Evolutionary conservation across 1,140 invertebrate species (phyloP), one percentile per base, ranked within the genome.

Genomic region (Uloborus diversus): DNA sequence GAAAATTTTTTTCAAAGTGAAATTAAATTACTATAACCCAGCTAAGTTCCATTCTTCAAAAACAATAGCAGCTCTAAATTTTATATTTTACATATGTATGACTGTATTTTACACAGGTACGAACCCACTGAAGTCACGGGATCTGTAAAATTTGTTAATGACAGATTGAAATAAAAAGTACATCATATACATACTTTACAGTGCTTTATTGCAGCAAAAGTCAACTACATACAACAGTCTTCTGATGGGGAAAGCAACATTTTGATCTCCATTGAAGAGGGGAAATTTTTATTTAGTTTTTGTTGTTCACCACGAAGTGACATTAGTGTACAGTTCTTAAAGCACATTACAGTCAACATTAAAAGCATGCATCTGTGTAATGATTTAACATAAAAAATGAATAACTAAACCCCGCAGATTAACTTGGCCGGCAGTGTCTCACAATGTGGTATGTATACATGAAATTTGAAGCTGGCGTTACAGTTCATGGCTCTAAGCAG

Each of bases 171-270:
- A n/a, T n/a, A n/a, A n/a, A n/a, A n/a, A n/a, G n/a, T n/a, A 32
- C 49, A 65, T 13, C 30, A 65, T 37, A 7, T 79, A 79, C 76
- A 79, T 79, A 68, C 56, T 79, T 79, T 81, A 81, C 79, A 81
- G 79, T 81, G 79, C 79, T 81, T 81, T 81, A 81, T 81, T 81
- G 79, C 79, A 81, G 79, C 79, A 81, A 81, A 81, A 81, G 70
- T 81, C 69, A 70, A 81, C 79, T 81, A 81, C 79, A 81, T 81
- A 81, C 65, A 78, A 65, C 68, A 75, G 79, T 75, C 59, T 68
- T 80, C 65, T 47, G 68, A 69, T 61, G 68, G 68, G 79, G 57
- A 59, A 66, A 80, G 61, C 62, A 81, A 75, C 65, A 47, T 42
- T 80, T 80, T 75, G 69, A 81, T 68, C 70, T 81, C 69, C 33